A percentile compares a stretch with the other conserved stretches of the same genome.
Conservation (phyloP, 1,140 invertebrate species). For the Amyelois transitella region DNA sequence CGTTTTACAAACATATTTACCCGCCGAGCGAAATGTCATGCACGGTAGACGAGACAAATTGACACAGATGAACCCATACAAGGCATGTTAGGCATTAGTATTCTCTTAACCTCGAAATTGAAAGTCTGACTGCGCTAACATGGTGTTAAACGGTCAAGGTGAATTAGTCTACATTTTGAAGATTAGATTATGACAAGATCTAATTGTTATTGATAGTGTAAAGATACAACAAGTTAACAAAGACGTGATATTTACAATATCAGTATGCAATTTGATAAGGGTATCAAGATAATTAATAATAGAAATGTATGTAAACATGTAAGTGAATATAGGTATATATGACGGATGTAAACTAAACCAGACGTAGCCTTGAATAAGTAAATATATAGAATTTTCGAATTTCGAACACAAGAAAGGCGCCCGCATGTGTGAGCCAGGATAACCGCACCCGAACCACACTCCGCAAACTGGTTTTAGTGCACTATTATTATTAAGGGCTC, state of each 20-base stretch:
- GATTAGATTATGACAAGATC: constrained; percentile 10
- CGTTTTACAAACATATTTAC: too few species aligned
- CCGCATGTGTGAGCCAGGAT: constrained; percentile 64
- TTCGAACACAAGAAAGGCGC: constrained; percentile 53
- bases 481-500: constrained; percentile 73
- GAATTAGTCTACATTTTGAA: constrained; percentile 26
- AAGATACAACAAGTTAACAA: not conserved
- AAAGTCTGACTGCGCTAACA: constrained; percentile 50
- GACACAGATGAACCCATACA: constrained; percentile 13
- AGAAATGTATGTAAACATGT: not conserved
- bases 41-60: constrained; percentile 23
- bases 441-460: constrained; percentile 64
- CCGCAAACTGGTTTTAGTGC: constrained; percentile 69
- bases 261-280: not conserved
- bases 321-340: constrained; percentile 16
- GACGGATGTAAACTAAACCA: constrained; percentile 22
- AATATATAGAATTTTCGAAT: constrained; percentile 33
- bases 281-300: not conserved
- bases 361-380: constrained; percentile 11
- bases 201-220: not conserved
- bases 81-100: constrained; percentile 26
- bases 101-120: constrained; percentile 51
- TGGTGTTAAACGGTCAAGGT: constrained; percentile 54
- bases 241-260: not conserved
- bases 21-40: constrained; percentile 21